A percentile compares a stretch with the other conserved stretches of the same genome.
These are phyloP conservation scores for Hirundichthys speculiger DNA, from an alignment of 2,113 vertebrate genomes.

Conservation along the genomic window DNA sequence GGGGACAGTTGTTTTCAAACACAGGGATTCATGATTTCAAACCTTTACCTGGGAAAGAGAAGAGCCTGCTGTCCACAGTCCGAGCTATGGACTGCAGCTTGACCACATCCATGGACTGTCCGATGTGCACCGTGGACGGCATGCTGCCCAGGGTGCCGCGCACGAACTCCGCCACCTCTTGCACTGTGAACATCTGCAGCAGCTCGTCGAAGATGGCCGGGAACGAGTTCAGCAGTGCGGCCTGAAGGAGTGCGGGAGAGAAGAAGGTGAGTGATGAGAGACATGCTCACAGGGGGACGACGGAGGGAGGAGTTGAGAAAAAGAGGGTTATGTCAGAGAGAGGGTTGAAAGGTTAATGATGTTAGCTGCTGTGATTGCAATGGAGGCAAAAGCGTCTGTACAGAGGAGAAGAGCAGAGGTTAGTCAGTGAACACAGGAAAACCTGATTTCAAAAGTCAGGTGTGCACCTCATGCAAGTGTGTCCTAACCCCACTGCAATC, in stretches of 20 bases:
- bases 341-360: not conserved
- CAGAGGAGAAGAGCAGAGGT: not conserved
- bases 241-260: slow-evolving; percentile 75
- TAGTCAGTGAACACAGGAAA: slow-evolving; percentile 18
- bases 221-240: slow-evolving; percentile 94
- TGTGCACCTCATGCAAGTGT: not conserved
- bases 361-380: not conserved
- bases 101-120: slow-evolving; percentile 96
- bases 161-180: slow-evolving; percentile 96
- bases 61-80: slow-evolving; percentile 95
- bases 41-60: slow-evolving; percentile 91
- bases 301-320: no score
- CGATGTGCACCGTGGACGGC: slow-evolving; percentile 94
- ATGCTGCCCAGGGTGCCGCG: slow-evolving; percentile 94
- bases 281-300: not conserved
- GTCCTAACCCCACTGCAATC: no score
- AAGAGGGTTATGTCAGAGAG: not conserved
- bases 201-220: slow-evolving; percentile 97
- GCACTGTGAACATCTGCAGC: slow-evolving; percentile 96
- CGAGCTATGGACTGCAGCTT: slow-evolving; percentile 96
- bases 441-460: not conserved
- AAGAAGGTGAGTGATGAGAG: not conserved
- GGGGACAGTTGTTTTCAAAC: no score
- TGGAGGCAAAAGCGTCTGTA: not conserved
- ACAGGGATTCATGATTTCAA: not conserved